phyloP scores from a whole-genome alignment of 2,888 invertebrate genomes.

The Lacanobia wlatinum region DNA sequence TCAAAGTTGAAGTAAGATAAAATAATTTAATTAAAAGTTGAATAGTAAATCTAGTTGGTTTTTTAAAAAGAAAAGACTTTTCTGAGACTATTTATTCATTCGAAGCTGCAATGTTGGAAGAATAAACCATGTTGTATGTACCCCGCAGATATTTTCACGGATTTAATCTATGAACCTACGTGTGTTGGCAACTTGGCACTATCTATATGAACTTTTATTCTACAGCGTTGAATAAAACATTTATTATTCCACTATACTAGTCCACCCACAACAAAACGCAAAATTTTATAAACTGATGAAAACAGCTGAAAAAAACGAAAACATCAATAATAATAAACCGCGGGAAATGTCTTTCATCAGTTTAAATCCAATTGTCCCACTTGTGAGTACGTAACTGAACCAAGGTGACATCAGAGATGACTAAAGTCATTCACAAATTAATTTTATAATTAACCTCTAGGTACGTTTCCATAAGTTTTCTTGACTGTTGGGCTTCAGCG shows the following conservation, averaged over 20 bases:
- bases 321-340: no score
- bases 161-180: not conserved
- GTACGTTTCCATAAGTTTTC: constrained; percentile 24
- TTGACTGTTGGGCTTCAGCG: constrained; percentile 6
- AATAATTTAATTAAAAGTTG: constrained; percentile 41
- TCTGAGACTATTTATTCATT: not conserved
- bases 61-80: not conserved
- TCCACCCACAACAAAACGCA: constrained; percentile 1
- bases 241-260: not conserved
- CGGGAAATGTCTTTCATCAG: constrained; percentile 29
- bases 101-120: not conserved
- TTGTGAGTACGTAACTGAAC: constrained; percentile 13
- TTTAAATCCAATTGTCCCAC: constrained; percentile 25
- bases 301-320: no score
- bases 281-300: constrained; percentile 5
- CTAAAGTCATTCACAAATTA: constrained; percentile 4
- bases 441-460: constrained; percentile 20
- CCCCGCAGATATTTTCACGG: not conserved
- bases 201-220: not conserved
- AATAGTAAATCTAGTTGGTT: constrained; percentile 8
- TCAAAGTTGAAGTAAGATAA: constrained; percentile 14
- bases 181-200: not conserved
- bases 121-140: not conserved
- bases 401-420: constrained; percentile 5
- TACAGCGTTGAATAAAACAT: not conserved